Base-by-base conservation (phyloP, 1,140 invertebrate species). In the Lysiphlebus fabarum region DNA sequence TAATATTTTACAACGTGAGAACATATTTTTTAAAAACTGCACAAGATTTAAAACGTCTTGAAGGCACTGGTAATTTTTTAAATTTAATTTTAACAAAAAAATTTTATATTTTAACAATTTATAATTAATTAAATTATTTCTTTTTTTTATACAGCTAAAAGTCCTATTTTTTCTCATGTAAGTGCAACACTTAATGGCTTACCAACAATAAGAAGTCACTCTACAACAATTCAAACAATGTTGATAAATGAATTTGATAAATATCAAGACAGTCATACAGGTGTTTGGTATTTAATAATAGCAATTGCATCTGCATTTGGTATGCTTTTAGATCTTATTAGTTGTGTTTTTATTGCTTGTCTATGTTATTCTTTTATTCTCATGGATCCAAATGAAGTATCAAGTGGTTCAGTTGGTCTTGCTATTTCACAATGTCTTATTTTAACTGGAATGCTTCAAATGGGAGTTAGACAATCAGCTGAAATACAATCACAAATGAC, bases 141-240 rank as follows among this genome's bases (percentile, higher is more conserved):
- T 2, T 40, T 33, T 50, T 56, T 50, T 48, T 76, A n/a, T 80
- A 37, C 63, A 87, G 86, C 83, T 11, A 84, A 86, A 54, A 90
- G 87, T 76, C 92, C 93, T 0, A 83, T 95, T 0, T 93, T 92
- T 68, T 90, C 90, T 0, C 91, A 95, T 62, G 81, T 95, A 37
- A 89, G 86, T 34, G 83, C 90, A 0, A 87, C 90, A 0, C 67
- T 95, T 2, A 85, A 87, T 64, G 93, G 93, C 4, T 77, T 95
- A 5, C 83, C 86, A 53, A 93, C 91, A 0, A 92, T 96, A 41
- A 80, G 92, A 56, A 89, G 91, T 6, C 85, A 86, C 36, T 81
- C 83, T 12, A 78, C 83, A 6, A 81, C 58, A 0, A 64, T 72
- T 6, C 51, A 90, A 69, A 78, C 83, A 59, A 78, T 86, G 53